Evolutionary conservation across 2,888 invertebrate species (phyloP).

Genomic region (Mechanitis messenoides): DNA sequence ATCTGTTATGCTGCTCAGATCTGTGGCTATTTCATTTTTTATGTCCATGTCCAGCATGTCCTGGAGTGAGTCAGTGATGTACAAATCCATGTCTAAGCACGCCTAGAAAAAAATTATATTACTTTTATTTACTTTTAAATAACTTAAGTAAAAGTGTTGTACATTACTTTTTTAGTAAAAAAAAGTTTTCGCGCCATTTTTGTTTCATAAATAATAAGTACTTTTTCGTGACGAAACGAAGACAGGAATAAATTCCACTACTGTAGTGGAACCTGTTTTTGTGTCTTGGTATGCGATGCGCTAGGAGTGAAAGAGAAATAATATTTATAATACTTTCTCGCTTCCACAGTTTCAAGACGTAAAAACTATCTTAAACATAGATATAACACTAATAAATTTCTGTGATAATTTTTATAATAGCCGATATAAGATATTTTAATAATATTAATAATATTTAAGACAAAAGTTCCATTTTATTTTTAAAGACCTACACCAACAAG

Average conservation of each 20-base stretch:
- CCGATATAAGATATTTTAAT: background rate
- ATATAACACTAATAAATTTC: background rate
- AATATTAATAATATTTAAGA: background rate
- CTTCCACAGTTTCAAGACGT: conserved; percentile 32
- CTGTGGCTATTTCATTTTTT: conserved; percentile 88
- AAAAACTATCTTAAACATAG: background rate
- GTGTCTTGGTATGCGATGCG: conserved; percentile 59
- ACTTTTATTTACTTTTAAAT: conserved; percentile 5
- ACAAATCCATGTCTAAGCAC: conserved; percentile 78
- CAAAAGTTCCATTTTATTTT: conserved; percentile 18
- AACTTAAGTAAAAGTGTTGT: background rate
- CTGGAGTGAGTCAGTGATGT: conserved; percentile 85
- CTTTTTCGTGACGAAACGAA: conserved; percentile 28
- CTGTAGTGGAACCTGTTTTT: conserved; percentile 70
- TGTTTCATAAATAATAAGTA: conserved; percentile 32
- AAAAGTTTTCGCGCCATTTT: conserved; percentile 52
- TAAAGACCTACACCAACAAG: conserved; percentile 60
- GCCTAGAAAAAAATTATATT: conserved; percentile 56
- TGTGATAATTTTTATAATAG: conserved; percentile 1
- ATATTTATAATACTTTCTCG: conserved; percentile 38
- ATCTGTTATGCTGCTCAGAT: conserved; percentile 83
- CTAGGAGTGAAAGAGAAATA: conserved; percentile 36
- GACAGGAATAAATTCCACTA: conserved; percentile 55
- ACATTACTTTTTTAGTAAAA: conserved; percentile 1
- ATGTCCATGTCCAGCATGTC: conserved; percentile 95